These are phyloP conservation scores for Volucella inflata DNA, from an alignment of 2,888 invertebrate species.

Conservation along the genomic window DNA sequence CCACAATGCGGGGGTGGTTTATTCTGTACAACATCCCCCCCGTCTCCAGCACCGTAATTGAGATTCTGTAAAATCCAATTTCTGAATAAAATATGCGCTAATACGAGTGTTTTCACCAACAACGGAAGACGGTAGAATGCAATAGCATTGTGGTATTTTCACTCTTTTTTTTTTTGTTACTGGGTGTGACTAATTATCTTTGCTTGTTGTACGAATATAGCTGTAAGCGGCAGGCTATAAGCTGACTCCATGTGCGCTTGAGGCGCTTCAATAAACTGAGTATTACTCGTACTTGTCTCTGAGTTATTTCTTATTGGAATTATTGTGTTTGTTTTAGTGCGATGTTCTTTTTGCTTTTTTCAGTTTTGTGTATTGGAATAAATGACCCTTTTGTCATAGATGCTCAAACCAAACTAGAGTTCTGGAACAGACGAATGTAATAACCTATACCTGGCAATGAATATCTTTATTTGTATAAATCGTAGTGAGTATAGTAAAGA, in stretches of 20 bases:
- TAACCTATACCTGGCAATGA: too few relatives aligned
- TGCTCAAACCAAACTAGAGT: background rate
- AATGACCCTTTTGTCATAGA: constrained; percentile 42
- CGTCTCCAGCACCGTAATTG: constrained; percentile 6
- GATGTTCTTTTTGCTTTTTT: constrained; percentile 23
- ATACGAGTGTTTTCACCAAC: constrained; percentile 7
- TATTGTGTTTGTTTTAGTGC: constrained; percentile 58
- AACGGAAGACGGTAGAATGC: constrained; percentile 40
- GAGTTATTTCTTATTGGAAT: constrained; percentile 67
- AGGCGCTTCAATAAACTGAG: constrained; percentile 58
- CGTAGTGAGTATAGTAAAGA: too few relatives aligned
- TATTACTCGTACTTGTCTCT: constrained; percentile 32
- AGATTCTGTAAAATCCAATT: constrained; percentile 59
- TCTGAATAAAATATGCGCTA: constrained; percentile 60
- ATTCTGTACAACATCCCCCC: background rate
- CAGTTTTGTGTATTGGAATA: constrained; percentile 24
- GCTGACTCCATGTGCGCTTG: constrained; percentile 60
- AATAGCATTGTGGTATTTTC: constrained; percentile 63
- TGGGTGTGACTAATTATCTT: constrained; percentile 75
- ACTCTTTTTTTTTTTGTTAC: constrained; percentile 46
- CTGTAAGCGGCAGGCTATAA: constrained; percentile 61
- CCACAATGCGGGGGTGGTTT: constrained; percentile 55
- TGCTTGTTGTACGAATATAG: constrained; percentile 58
- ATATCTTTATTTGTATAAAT: too few relatives aligned
- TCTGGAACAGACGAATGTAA: too few relatives aligned